Conservation (phyloP, 1,140 invertebrate species). For the Sesamia nonagrioides region DNA sequence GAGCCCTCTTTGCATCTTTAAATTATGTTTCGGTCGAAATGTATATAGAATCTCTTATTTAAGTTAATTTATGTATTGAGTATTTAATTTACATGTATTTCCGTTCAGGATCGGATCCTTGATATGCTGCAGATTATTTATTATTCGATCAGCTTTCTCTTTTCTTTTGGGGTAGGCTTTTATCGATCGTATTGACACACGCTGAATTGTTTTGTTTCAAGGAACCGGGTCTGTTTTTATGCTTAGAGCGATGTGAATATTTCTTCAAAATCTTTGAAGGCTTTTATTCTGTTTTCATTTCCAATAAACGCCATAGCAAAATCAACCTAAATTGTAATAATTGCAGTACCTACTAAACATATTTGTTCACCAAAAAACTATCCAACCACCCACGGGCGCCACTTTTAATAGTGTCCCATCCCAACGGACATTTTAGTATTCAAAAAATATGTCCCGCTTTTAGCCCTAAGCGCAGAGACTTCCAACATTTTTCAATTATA, state of each 20-base stretch:
- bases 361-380: background rate
- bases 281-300: background rate
- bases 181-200: too few species aligned
- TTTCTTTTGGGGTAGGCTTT: background rate
- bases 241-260: background rate
- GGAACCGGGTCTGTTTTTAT: background rate
- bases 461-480: background rate
- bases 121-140: background rate
- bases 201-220: background rate
- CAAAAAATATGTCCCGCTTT: constrained; percentile 26
- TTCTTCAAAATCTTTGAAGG: background rate
- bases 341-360: background rate
- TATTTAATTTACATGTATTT: constrained; percentile 30
- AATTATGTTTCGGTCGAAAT: constrained; percentile 23
- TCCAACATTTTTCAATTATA: constrained; percentile 44
- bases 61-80: constrained; percentile 32
- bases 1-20: constrained; percentile 33
- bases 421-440: constrained; percentile 22
- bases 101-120: background rate
- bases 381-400: background rate
- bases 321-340: background rate
- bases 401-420: background rate
- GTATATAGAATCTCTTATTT: background rate
- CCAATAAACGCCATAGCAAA: background rate
- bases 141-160: background rate